Percentiles rank a stretch among this genome's conserved stretches.
phyloP scores from a whole-genome alignment of 92 coral and sea anemone species.

The Isaurus tuberculatus region DNA sequence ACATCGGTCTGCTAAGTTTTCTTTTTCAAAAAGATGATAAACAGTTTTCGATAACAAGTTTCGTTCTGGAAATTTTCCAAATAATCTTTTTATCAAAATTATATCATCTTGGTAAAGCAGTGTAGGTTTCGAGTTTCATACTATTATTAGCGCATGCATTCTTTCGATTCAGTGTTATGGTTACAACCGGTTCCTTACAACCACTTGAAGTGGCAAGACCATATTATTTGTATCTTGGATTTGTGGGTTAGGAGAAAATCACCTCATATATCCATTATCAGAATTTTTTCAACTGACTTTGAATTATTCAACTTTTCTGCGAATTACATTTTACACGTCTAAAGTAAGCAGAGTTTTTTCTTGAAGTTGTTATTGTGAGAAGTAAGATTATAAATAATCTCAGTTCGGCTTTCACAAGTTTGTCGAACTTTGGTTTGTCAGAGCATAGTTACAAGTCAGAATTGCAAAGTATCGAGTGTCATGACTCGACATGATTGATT shows the following conservation, averaged over 20 bases:
- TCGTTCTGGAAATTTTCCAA: no score
- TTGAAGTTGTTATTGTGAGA: no score
- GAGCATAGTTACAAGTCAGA: no score
- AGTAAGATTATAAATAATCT: no score
- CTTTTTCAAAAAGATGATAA: not conserved
- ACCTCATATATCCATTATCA: not conserved
- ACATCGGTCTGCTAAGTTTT: not conserved
- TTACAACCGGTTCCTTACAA: not conserved
- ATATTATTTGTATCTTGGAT: no score
- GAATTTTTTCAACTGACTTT: not conserved
- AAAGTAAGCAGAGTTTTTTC: no score
- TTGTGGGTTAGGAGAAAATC: not conserved
- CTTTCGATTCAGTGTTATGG: slow-evolving; percentile 15
- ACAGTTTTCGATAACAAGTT: no score
- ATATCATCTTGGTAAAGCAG: not conserved
- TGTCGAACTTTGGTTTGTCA: no score
- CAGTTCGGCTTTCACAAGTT: no score
- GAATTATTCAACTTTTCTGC: not conserved
- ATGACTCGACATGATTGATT: no score
- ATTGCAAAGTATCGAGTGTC: no score
- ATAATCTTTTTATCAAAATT: not conserved
- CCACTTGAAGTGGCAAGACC: not conserved
- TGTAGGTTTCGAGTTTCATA: not conserved
- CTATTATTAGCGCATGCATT: not conserved
- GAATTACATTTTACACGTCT: not conserved